Conservation (phyloP, 2,888 invertebrate genomes). For the Drosophila infuscata region DNA sequence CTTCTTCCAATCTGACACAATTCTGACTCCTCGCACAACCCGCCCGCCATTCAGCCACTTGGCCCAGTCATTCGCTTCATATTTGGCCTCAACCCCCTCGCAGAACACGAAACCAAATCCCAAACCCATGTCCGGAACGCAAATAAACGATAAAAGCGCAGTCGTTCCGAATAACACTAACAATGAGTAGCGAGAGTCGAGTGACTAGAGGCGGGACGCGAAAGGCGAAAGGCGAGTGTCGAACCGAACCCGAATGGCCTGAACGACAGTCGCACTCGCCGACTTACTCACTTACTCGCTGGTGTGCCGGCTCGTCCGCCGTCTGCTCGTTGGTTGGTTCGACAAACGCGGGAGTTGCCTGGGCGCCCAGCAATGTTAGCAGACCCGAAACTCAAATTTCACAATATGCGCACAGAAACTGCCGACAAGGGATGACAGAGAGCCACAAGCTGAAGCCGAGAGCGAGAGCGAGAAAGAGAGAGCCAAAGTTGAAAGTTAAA, state of each 20-base stretch:
- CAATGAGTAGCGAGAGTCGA: slow-evolving; percentile 73
- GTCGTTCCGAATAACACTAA: slow-evolving; percentile 80
- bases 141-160: slow-evolving; percentile 79
- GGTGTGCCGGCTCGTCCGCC: slow-evolving; percentile 55
- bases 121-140: slow-evolving; percentile 63
- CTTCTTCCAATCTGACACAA: slow-evolving; percentile 51
- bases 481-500: slow-evolving; percentile 75
- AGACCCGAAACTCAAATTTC: slow-evolving; percentile 39
- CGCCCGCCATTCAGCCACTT: slow-evolving; percentile 43
- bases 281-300: slow-evolving; percentile 46
- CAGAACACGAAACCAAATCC: slow-evolving; percentile 46
- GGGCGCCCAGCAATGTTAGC: slow-evolving; percentile 73
- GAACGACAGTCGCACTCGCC: slow-evolving; percentile 56
- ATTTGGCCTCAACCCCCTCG: slow-evolving; percentile 21
- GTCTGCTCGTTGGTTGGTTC: slow-evolving; percentile 63
- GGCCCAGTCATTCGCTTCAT: slow-evolving; percentile 48
- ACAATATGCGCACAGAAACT: slow-evolving; percentile 40
- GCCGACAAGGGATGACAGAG: slow-evolving; percentile 45
- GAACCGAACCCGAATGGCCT: slow-evolving; percentile 4
- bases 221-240: not conserved
- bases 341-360: slow-evolving; percentile 83
- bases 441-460: slow-evolving; percentile 16
- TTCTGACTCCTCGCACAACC: slow-evolving; percentile 50
- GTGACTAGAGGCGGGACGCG: too few relatives aligned
- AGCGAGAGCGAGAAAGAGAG: slow-evolving; percentile 23